Base-by-base conservation (phyloP, 2,888 invertebrate genomes). In the Leucozona laternaria region DNA sequence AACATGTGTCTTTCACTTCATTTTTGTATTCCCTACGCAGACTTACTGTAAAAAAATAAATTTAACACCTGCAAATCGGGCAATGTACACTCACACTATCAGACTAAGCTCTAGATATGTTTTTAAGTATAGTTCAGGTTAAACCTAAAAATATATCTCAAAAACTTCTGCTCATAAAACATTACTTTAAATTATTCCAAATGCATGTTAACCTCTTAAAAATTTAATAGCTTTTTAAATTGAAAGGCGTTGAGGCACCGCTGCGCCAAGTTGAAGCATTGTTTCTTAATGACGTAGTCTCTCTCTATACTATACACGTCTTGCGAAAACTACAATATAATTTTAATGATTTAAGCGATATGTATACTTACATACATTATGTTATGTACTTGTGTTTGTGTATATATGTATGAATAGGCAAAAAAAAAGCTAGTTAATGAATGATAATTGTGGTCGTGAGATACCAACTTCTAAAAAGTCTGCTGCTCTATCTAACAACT, bases 401-500 rank as follows among this genome's bases (percentile, higher is more conserved):
- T 45, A 34, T 0, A 43, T 40, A 40, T 3, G 2, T 15, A 40
- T 15, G 11, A 8, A 6, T 7, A 31, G n/a, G n/a, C 1, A 43
- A n/a, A 43, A 11, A 43, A 57, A 64, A 4, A 55, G 45, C 37
- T 25, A 25, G 66, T 64, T 58, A 73, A 79, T 79, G 37, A 37
- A 72, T 53, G 62, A 48, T 71, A 50, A 66, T 40, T 73, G 73
- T 6, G 48, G 31, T 60, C 53, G 58, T 55, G 53, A 68, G 40
- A 70, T 34, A 70, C n/a, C 34, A 53, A 34, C 60, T 68, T 37
- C 28, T 28, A 31, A 48, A 68, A 37, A 53, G 6, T 37, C 22
- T 37, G 22, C 34, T 66, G 11, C 50, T 34, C 50, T 22, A 66
- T 66, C 66, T 68, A 68, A 53, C 37, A 53, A 28, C 53, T 75